Evolutionary conservation across 2,113 vertebrate species (phyloP), one percentile per base, ranked within the genome.

Genomic region (Passer montanus): DNA sequence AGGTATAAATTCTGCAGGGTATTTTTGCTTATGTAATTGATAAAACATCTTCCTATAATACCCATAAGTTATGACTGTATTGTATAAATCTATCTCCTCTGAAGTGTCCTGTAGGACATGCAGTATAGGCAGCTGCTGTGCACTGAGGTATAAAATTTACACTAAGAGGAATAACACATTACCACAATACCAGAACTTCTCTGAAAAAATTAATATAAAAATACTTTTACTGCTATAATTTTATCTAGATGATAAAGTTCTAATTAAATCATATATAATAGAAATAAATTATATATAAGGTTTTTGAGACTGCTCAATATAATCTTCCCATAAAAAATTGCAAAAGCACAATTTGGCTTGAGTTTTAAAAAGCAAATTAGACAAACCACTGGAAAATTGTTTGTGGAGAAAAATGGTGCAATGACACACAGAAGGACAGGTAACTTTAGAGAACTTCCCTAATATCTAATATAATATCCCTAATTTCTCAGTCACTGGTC

Each of bases 21-120:
- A 94, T 95, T 97, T 98, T 97, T 97, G 75, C 74, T 95, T 96
- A 91, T 33, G 74, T 97, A 98, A 98, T 96, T 97, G 94, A 98
- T 97, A 97, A 87, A 98, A 93, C 92, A 97, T 97, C 95, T 96
- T 97, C 96, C 95, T 97, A 94, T 97, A 98, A 97, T 96, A 86
- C 89, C 70, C 69, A 67, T 91, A 98, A 98, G 97, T 97, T 97
- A 97, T 94, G 85, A 62, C 55, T 94, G 22, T 69, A 47, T 90
- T 96, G 88, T 91, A 93, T 92, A 96, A 92, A 97, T 95, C 82
- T 96, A 95, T 97, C 91, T 97, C 59, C 87, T 63, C 43, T 41
- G 66, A 94, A 95, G 84, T 85, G 59, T 94, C 69, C 63, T 58
- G n/a, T 67, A 95, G 77, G 79, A 87, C 10, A n/a, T 3, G 22